A percentile compares a stretch with the other conserved stretches of the same genome.
Evolutionary conservation across 2,888 invertebrate species (phyloP).

Genomic region (Hypena proboscidalis): DNA sequence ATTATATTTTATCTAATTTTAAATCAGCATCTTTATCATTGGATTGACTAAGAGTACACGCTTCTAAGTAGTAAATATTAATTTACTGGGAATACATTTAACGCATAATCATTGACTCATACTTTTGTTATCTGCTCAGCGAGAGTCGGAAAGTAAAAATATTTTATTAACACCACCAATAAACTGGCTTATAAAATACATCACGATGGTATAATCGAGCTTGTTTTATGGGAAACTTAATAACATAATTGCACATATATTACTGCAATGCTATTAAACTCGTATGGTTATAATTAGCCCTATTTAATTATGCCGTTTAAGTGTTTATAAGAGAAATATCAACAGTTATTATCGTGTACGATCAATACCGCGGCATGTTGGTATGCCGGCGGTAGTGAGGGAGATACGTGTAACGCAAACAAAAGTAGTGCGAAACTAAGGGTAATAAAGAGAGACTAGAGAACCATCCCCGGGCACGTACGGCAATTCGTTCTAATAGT

Average conservation of each 20-base stretch:
- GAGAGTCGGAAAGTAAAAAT: constrained; percentile 8
- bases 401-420: constrained; percentile 70
- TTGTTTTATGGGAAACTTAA: constrained; percentile 50
- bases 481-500: constrained; percentile 79
- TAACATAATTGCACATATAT: constrained; percentile 55
- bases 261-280: constrained; percentile 51
- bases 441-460: constrained; percentile 69
- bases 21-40: too few relatives aligned
- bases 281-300: constrained; percentile 52
- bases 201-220: constrained; percentile 47
- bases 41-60: too few relatives aligned
- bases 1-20: too few relatives aligned
- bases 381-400: constrained; percentile 58
- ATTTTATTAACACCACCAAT: constrained; percentile 28
- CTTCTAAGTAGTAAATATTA: too few relatives aligned
- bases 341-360: constrained; percentile 40
- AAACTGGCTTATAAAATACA: constrained; percentile 36
- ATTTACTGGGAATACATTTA: too few relatives aligned
- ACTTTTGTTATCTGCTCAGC: constrained; percentile 10
- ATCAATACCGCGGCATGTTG: constrained; percentile 53
- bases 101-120: background rate
- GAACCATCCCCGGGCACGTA: constrained; percentile 70
- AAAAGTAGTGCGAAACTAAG: constrained; percentile 70
- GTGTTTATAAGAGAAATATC: constrained; percentile 40
- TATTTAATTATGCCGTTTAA: constrained; percentile 46